Evolutionary conservation across 2,888 invertebrate genomes (phyloP).

Genomic region (Tenthredo mesomela): DNA sequence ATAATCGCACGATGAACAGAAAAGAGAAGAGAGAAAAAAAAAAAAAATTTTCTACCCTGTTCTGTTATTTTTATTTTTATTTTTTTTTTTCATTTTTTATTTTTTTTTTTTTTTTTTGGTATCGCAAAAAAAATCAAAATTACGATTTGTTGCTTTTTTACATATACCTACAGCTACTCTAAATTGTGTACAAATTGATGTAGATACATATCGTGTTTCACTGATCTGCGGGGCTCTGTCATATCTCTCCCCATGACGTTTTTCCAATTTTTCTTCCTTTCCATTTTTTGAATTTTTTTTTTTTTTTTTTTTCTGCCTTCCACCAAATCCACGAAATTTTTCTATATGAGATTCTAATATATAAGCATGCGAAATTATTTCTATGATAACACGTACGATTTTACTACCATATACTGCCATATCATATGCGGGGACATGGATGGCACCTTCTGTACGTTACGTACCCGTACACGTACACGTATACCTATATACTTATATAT

Average conservation of each 20-base stretch:
- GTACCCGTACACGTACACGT: neutral
- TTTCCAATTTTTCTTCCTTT: neutral
- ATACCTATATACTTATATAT: neutral
- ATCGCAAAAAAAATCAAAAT: neutral
- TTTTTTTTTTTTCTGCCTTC: neutral
- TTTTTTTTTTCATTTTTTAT: no score
- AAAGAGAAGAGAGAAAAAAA: neutral
- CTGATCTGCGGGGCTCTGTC: neutral
- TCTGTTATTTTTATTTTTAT: no score
- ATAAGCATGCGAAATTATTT: neutral
- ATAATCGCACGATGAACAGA: neutral
- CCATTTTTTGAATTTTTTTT: neutral
- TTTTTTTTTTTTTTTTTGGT: neutral
- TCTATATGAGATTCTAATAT: neutral
- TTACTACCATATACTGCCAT: neutral
- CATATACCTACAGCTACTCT: neutral
- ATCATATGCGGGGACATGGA: neutral
- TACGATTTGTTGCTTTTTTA: neutral
- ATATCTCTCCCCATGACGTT: neutral
- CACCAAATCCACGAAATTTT: neutral
- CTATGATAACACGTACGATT: conserved; percentile 11
- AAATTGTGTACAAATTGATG: neutral
- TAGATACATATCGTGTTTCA: neutral
- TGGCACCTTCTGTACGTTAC: conserved; percentile 5
- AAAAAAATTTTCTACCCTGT: neutral